Evolutionary conservation across 2,888 invertebrate species (phyloP), one percentile per base, ranked within the genome.

Genomic region (Odontocolon sp.): DNA sequence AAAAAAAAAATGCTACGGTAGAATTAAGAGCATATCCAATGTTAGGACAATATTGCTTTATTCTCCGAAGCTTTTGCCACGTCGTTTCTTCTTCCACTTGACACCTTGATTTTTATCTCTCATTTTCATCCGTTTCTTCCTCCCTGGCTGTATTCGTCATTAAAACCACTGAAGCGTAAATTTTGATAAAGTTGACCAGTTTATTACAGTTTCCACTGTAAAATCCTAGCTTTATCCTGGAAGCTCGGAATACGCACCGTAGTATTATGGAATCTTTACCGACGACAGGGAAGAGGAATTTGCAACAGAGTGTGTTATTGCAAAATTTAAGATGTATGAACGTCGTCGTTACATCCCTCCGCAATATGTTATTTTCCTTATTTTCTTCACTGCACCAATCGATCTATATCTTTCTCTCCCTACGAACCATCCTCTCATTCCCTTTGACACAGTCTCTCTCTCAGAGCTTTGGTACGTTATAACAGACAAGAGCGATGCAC

Each of bases 371-470:
- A n/a, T 50, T 52, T 36, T 28, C n/a, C 28, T 66, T 38, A n/a
- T 11, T 59, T 54, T 54, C 33, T 54, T 42, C 63, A 14, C 33
- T 36, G 23, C n/a, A 31, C 16, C 26, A 23, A 11, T 50, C 23
- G 11, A 14, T 31, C 26, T 63, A 9, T 21, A 61, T 61, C 47
- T 42, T 33, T 59, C 40, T 40, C 31, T 5, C 16, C 11, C 59
- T 42, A 21, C 21, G 18, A 18, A 31, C 26, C 54, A 54, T 52
- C 11, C 8, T 66, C 8, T 21, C 36, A 9, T 47, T 56, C 14
- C n/a, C 42, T 66, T 47, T 72, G 67, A 45, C 33, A 45, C 28
- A 23, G 33, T 33, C 56, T 33, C 31, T n/a, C n/a, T n/a, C 8
- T 11, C 56, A 31, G 21, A 16, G n/a, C 23, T 26, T 36, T 23